Percentiles rank a stretch among this genome's conserved stretches.
Conservation (phyloP, 2,113 vertebrate species). For the Zosterops borbonicus region DNA sequence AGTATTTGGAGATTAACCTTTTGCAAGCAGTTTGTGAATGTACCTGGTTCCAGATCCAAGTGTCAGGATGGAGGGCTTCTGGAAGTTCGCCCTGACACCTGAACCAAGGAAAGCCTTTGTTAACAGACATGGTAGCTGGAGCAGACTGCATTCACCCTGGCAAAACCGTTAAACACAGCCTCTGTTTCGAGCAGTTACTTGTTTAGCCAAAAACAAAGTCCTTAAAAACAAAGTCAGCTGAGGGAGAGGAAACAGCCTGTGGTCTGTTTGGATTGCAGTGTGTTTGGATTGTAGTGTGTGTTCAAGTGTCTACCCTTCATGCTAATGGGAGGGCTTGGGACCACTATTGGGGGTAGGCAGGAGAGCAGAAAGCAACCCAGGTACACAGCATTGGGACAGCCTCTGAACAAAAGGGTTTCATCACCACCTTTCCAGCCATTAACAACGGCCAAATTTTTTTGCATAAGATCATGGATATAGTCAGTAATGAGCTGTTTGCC, state of each 20-base stretch:
- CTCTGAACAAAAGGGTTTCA: background rate
- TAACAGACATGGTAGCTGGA: background rate
- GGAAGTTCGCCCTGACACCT: background rate
- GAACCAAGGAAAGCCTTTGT: background rate
- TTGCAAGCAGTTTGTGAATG: background rate
- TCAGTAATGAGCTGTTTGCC: background rate
- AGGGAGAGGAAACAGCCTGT: background rate
- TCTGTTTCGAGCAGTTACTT: background rate
- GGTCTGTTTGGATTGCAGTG: background rate
- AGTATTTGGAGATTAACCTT: background rate
- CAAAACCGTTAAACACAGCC: background rate
- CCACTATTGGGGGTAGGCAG: background rate
- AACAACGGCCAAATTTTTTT: background rate
- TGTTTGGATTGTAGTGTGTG: background rate
- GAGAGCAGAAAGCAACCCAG: background rate
- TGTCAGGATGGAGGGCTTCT: background rate
- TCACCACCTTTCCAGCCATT: background rate
- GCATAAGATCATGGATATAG: background rate
- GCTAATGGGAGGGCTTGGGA: background rate
- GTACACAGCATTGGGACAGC: accelerated
- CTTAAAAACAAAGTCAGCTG: background rate
- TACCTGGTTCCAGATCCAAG: accelerated
- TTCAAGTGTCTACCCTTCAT: constrained; percentile 34
- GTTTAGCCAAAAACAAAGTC: background rate
- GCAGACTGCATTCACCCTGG: background rate